These are phyloP conservation scores for Heterochromis multidens DNA, from an alignment of 2,113 vertebrate genomes.

Conservation along the genomic window DNA sequence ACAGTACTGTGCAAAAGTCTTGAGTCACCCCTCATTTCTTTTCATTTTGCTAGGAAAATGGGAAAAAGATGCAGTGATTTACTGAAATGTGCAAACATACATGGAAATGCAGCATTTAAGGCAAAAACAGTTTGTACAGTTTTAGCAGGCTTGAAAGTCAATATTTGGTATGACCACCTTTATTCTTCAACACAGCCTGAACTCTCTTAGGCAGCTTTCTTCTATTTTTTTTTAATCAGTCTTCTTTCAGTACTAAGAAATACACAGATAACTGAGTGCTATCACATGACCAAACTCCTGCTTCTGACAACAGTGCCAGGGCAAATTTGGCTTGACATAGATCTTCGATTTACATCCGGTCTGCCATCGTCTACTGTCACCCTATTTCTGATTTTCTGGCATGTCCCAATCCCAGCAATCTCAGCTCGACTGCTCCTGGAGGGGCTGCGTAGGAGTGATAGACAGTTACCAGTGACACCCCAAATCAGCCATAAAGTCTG, in stretches of 20 bases:
- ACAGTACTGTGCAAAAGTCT: neutral
- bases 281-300: neutral
- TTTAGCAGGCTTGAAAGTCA: too few relatives aligned
- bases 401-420: constrained; percentile 20
- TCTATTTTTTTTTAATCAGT: too few relatives aligned
- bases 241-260: neutral
- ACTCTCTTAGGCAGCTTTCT: too few relatives aligned
- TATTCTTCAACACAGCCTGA: too few relatives aligned
- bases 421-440: constrained; percentile 28
- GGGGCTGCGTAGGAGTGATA: constrained; percentile 47
- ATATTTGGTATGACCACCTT: too few relatives aligned
- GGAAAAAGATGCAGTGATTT: neutral
- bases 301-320: neutral
- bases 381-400: constrained; percentile 22
- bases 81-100: too few relatives aligned
- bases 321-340: neutral
- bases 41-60: neutral
- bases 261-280: neutral
- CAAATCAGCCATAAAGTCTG: constrained; percentile 50
- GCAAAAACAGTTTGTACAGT: too few relatives aligned
- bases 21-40: neutral
- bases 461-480: constrained; percentile 53
- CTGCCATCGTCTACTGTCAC: neutral
- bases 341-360: constrained; percentile 5
- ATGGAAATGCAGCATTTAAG: too few relatives aligned